Conservation (phyloP, 2,113 vertebrate genomes). For the Oncorhynchus tshawytscha region DNA sequence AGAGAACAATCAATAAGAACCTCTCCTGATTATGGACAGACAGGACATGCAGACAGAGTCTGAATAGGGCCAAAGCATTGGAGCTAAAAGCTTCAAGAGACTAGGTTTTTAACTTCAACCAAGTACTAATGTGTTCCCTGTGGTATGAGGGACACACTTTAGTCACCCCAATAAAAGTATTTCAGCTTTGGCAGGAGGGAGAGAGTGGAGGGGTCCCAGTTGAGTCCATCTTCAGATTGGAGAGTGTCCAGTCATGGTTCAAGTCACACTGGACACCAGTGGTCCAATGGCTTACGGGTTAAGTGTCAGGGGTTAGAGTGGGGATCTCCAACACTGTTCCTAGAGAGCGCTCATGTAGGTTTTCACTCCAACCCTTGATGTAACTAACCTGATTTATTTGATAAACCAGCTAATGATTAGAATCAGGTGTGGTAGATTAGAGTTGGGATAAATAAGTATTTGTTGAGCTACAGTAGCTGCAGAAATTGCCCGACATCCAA, state of each 20-base stretch:
- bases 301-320: not conserved
- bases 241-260: not conserved
- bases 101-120: too few relatives aligned
- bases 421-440: too few relatives aligned
- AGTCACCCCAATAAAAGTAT: not conserved
- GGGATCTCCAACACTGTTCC: too few relatives aligned
- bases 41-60: constrained; percentile 26
- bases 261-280: too few relatives aligned
- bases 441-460: too few relatives aligned
- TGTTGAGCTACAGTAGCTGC: not conserved
- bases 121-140: not conserved
- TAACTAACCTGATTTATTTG: too few relatives aligned
- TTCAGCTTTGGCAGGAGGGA: not conserved
- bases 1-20: constrained; percentile 1
- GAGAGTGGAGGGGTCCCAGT: constrained; percentile 1
- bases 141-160: not conserved
- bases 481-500: not conserved
- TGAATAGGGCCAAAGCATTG: not conserved
- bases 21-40: constrained; percentile 8
- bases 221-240: not conserved
- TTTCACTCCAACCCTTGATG: too few relatives aligned
- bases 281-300: too few relatives aligned
- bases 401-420: not conserved
- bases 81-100: not conserved
- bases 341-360: too few relatives aligned